Evolutionary conservation across 2,113 vertebrate species (phyloP), one percentile per base, ranked within the genome.

Genomic region (Nesoenas mayeri): DNA sequence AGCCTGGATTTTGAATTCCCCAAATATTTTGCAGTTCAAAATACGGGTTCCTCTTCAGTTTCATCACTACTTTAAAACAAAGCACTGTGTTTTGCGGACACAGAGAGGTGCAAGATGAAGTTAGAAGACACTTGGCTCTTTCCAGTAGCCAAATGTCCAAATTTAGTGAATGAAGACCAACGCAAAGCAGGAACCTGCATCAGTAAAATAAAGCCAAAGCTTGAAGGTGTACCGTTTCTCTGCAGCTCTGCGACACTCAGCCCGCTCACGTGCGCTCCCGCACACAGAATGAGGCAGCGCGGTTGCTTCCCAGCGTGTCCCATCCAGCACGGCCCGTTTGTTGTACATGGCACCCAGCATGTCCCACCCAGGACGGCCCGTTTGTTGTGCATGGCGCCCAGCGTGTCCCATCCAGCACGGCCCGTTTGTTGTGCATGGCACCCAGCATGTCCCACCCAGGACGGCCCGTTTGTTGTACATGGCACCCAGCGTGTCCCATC

Each of bases 91-190:
- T 91, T 89, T 57, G 58, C 13, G 53, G 53, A 15, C 36, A 47
- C 7, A 57, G 31, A 72, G 72, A 64, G 28, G n/a, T 51, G 42
- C 72, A 90, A 79, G 61, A 64, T 12, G 22, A 36, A 51, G n/a
- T 40, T 91, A 75, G 89, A 94, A 85, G 31, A 36, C 85, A 15
- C 58, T 88, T 60, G 20, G 24, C 29, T 94, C 66, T 84, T 95
- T 91, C 77, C 26, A 62, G 77, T 25, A 81, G 65, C 70, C 77
- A 54, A 82, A 75, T 66, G 62, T 82, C 84, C 93, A 93, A 66
- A 87, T 89, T 91, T 79, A 91, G 92, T 75, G 92, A 95, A 85
- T 87, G 69, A 56, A 95, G 86, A 91, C 93, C 90, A 93, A 65
- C 92, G 69, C 72, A 87, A 89, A 86, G 57, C 83, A 85, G 82